Percentiles rank a stretch among this genome's conserved stretches.
phyloP scores from a whole-genome alignment of 2,888 invertebrate species.

The Diaphora mendica region DNA sequence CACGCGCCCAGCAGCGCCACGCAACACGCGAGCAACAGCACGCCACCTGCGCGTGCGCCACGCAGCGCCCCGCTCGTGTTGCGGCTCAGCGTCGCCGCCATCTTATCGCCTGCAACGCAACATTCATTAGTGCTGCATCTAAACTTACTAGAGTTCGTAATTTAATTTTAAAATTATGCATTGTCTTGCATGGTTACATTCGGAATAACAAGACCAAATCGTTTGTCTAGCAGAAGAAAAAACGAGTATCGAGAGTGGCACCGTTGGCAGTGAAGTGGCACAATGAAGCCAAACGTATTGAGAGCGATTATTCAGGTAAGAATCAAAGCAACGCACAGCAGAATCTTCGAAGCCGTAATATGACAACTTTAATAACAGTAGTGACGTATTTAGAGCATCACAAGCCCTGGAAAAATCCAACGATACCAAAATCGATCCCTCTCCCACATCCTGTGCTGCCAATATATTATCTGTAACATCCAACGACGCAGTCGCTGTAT shows the following conservation, averaged over 20 bases:
- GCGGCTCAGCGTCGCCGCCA: slow-evolving; percentile 95
- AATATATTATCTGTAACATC: no score
- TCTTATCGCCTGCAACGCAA: slow-evolving; percentile 91
- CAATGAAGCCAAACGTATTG: no score
- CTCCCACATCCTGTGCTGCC: no score
- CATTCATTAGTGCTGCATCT: neutral
- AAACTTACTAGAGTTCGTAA: neutral
- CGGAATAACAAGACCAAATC: neutral
- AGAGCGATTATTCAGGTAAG: no score
- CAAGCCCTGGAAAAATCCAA: no score
- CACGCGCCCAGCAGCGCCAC: slow-evolving; percentile 21
- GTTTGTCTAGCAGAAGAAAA: neutral
- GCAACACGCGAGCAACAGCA: slow-evolving; percentile 15
- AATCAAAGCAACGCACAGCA: no score
- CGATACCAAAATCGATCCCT: no score
- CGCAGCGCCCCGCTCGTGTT: slow-evolving; percentile 78
- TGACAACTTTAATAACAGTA: no score
- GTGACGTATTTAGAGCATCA: no score
- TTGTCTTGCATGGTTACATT: neutral
- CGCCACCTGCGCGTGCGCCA: slow-evolving; percentile 4
- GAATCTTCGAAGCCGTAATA: no score
- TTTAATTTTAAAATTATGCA: no score
- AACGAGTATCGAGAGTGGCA: neutral
- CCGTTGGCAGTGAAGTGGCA: neutral
- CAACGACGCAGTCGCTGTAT: no score